These are phyloP conservation scores for Ursus arctos DNA, from an alignment of 2,113 vertebrate genomes.

Conservation along the genomic window DNA sequence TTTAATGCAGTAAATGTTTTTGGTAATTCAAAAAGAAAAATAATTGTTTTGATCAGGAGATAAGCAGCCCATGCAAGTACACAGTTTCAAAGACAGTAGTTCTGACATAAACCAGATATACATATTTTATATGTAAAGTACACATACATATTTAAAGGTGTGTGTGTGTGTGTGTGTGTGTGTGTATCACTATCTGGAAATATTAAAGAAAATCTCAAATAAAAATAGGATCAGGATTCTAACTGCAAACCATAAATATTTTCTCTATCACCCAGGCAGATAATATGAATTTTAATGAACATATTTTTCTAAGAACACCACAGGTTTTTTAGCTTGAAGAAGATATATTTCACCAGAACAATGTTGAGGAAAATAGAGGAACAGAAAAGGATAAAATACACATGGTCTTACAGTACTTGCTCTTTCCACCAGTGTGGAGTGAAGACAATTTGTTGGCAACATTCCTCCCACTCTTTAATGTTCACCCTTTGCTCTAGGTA, in stretches of 20 bases:
- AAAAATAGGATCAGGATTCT: background rate
- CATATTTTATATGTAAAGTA: background rate
- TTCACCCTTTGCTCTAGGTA: background rate
- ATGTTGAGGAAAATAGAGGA: background rate
- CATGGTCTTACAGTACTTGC: background rate
- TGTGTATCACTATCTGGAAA: background rate
- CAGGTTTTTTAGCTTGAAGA: background rate
- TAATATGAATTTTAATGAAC: background rate
- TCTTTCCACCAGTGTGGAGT: background rate
- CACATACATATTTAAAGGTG: background rate
- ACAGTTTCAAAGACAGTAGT: constrained; percentile 17
- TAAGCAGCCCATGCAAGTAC: background rate
- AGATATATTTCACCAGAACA: background rate
- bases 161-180: background rate
- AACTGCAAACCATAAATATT: background rate
- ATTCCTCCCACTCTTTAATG: background rate
- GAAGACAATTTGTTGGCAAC: background rate
- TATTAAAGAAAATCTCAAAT: constrained; percentile 28
- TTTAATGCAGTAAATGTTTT: background rate
- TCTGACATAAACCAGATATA: constrained; percentile 3
- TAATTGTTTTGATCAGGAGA: background rate
- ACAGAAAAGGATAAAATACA: background rate
- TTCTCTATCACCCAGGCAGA: background rate
- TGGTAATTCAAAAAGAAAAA: constrained; percentile 25
- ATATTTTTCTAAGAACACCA: background rate